Evolutionary conservation across 1,140 invertebrate genomes (phyloP).

Genomic region (Drosophila elegans): DNA sequence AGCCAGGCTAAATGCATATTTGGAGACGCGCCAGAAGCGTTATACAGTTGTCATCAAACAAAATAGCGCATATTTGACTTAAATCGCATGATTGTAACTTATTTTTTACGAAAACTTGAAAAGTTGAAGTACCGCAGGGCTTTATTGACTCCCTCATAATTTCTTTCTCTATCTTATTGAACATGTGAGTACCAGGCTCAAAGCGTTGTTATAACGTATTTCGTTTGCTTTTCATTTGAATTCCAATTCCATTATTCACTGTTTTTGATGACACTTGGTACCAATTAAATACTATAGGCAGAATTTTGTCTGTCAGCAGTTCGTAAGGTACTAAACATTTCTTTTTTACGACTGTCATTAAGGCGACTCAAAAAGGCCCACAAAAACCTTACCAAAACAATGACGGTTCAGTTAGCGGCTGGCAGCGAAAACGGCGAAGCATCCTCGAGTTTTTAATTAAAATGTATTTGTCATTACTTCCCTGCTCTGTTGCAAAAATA

Average conservation of each 20-base stretch:
- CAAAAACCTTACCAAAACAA: slow-evolving; percentile 52
- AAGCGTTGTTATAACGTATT: not conserved
- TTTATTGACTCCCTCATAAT: slow-evolving; percentile 30
- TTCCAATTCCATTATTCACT: slow-evolving; percentile 55
- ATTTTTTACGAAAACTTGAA: slow-evolving; percentile 39
- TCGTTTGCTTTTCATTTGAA: slow-evolving; percentile 74
- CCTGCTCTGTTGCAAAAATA: slow-evolving; percentile 60
- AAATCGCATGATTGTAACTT: not conserved
- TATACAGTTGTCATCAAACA: too few species aligned
- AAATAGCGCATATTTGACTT: too few species aligned
- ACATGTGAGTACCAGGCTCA: slow-evolving; percentile 53
- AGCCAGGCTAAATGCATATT: too few species aligned
- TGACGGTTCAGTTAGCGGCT: slow-evolving; percentile 53
- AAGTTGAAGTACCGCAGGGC: slow-evolving; percentile 18
- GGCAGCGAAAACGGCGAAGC: slow-evolving; percentile 37
- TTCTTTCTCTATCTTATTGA: slow-evolving; percentile 55
- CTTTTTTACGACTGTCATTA: slow-evolving; percentile 82
- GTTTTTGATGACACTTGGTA: slow-evolving; percentile 74
- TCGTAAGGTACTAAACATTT: slow-evolving; percentile 80
- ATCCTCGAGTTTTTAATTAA: slow-evolving; percentile 70
- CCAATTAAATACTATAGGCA: slow-evolving; percentile 75
- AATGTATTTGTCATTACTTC: slow-evolving; percentile 39
- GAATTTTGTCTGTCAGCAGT: slow-evolving; percentile 46
- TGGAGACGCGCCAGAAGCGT: too few species aligned
- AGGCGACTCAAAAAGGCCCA: slow-evolving; percentile 60